Percentiles rank a stretch among this genome's conserved stretches.
Conservation (phyloP, 2,888 invertebrate genomes). For the Gastracanthus pulcherrimus region DNA sequence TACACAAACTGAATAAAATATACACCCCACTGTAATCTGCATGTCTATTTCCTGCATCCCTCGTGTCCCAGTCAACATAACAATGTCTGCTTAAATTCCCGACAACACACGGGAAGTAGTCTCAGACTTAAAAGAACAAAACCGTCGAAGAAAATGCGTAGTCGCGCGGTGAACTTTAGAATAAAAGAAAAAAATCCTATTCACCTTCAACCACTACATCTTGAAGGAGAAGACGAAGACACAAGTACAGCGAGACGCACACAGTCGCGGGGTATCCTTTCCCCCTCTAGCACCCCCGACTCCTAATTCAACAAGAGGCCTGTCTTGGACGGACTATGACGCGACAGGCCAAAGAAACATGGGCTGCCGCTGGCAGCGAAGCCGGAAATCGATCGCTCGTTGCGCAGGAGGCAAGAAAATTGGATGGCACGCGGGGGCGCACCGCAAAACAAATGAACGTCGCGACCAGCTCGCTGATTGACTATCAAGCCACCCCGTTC, state of each 20-base stretch:
- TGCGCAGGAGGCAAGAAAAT: constrained; percentile 63
- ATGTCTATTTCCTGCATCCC: constrained; percentile 22
- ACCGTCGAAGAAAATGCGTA: not conserved
- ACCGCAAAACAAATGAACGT: constrained; percentile 72
- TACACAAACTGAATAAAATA: constrained; percentile 30
- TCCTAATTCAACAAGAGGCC: not conserved
- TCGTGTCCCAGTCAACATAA: constrained; percentile 18
- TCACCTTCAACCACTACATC: too few relatives aligned
- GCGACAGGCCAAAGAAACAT: too few relatives aligned
- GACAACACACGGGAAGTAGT: not conserved
- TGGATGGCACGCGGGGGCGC: constrained; percentile 64
- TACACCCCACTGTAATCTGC: constrained; percentile 28
- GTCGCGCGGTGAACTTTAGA: not conserved
- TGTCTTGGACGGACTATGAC: not conserved
- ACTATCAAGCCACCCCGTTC: constrained; percentile 62
- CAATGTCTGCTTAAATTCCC: constrained; percentile 6
- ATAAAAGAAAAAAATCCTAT: not conserved
- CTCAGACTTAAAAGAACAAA: constrained; percentile 4
- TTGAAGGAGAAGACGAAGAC: not conserved
- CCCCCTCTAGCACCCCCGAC: too few relatives aligned
- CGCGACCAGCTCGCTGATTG: constrained; percentile 67
- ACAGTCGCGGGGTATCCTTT: too few relatives aligned
- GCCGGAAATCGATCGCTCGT: constrained; percentile 49
- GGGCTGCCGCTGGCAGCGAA: not conserved
- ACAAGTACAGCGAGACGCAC: not conserved